Evolutionary conservation across 2,113 vertebrate species (phyloP), one percentile per base, ranked within the genome.

Genomic region (Xyliphius kryptos): DNA sequence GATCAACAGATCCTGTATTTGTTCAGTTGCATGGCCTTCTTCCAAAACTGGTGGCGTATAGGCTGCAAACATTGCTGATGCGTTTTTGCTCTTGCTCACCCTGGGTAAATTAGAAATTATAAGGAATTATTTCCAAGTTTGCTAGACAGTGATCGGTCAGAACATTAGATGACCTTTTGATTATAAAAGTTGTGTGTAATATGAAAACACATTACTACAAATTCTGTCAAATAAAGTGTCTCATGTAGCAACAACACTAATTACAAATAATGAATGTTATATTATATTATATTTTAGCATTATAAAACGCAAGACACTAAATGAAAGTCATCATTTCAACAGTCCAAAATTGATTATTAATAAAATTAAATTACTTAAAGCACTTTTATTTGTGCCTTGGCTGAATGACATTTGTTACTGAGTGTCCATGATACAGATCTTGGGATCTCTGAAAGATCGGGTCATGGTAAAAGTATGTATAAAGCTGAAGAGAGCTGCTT

Each of bases 1-100:
- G 57, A 71, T 69, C 79, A 87, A 78, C 76, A 78, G 76, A 73
- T 78, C 69, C 72, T 0, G 15, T 91, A 83, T 92, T 93, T 92
- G 78, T 88, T 91, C 88, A 91, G 88, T 93, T 93, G 89, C 85
- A 86, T 72, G 76, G 74, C 81, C 90, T 92, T 91, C 92, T 72
- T 74, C 80, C 69, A 64, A 87, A 70, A 51, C 77, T 79, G 71
- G 75, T 81, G 77, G 71, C 74, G 78, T 79, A 75, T 77, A 76
- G 76, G 81, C 82, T 79, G 83, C 76, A 86, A 87, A 89, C 85
- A 86, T 64, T 75, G 72, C 75, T 72, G 76, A 72, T 82, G 66
- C 77, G 81, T 85, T 74, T 85, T 88, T 88, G 82, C 84, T 86
- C 87, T 79, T 80, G 32, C 52, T 68, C 57, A 63, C 10, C 12